A percentile compares a stretch with the other conserved stretches of the same genome.
Evolutionary conservation across 2,888 invertebrate genomes (phyloP).

Genomic region (Patella depressa): DNA sequence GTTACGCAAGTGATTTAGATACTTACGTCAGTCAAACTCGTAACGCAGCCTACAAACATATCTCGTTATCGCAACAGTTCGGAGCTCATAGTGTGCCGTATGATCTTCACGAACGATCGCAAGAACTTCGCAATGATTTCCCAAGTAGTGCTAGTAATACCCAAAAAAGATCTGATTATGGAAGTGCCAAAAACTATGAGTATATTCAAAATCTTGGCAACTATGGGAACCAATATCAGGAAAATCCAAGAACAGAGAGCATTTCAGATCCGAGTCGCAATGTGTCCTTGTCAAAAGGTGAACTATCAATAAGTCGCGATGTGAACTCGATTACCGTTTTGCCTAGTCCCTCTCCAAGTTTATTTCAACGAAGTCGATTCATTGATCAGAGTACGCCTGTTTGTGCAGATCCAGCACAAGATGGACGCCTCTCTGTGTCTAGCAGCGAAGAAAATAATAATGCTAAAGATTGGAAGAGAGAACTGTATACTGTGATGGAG

Average conservation of each 20-base stretch:
- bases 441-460: constrained; percentile 17
- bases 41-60: constrained; percentile 33
- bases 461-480: constrained; percentile 24
- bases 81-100: constrained; percentile 41
- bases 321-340: background rate
- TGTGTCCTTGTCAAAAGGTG: background rate
- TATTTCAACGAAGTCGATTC: constrained; percentile 47
- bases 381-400: constrained; percentile 58
- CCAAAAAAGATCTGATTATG: constrained; percentile 13
- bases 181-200: constrained; percentile 8
- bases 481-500: constrained; percentile 39
- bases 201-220: constrained; percentile 23
- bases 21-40: constrained; percentile 47
- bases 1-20: constrained; percentile 66
- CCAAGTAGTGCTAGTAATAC: background rate
- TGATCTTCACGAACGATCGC: constrained; percentile 31
- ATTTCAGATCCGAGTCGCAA: background rate
- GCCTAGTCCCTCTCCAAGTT: constrained; percentile 47
- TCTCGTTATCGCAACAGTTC: constrained; percentile 30
- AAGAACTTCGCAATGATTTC: background rate
- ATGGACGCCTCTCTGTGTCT: background rate
- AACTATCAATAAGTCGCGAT: background rate
- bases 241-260: background rate
- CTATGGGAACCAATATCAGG: background rate
- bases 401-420: constrained; percentile 36